Conservation (phyloP, 1,140 invertebrate genomes). For the Drosophila serrata region DNA sequence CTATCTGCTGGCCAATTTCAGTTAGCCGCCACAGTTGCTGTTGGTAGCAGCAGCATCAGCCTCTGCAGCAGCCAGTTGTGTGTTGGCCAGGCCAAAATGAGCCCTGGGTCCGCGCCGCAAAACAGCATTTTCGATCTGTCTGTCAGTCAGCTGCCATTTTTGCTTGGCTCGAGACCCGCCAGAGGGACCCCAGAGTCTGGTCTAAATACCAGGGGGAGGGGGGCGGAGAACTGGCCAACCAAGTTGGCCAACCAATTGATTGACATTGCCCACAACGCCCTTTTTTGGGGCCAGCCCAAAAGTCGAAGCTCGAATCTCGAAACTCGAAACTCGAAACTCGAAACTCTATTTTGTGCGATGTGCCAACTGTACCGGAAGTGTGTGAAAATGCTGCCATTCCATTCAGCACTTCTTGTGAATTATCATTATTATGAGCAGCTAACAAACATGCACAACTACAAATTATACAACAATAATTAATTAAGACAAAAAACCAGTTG, state of each 20-base stretch:
- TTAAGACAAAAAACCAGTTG: slow-evolving; percentile 60
- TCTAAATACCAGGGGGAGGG: background rate
- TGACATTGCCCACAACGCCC: slow-evolving; percentile 82
- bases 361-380: slow-evolving; percentile 80
- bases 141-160: slow-evolving; percentile 83
- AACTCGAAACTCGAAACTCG: background rate
- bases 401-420: slow-evolving; percentile 65
- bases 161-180: slow-evolving; percentile 55
- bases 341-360: slow-evolving; percentile 32
- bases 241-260: slow-evolving; percentile 75
- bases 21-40: slow-evolving; percentile 50
- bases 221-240: slow-evolving; percentile 41
- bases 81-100: slow-evolving; percentile 18
- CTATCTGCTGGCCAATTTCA: slow-evolving; percentile 60
- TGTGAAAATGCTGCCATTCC: slow-evolving; percentile 48
- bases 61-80: background rate
- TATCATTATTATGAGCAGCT: slow-evolving; percentile 66
- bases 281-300: slow-evolving; percentile 52
- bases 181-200: background rate
- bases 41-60: slow-evolving; percentile 23
- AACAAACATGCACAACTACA: slow-evolving; percentile 44
- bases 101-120: slow-evolving; percentile 41
- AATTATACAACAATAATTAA: slow-evolving; percentile 84
- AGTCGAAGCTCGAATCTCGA: background rate
- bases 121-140: slow-evolving; percentile 80